A percentile compares a stretch with the other conserved stretches of the same genome.
These are phyloP conservation scores for Scomberomorus guttatus DNA, from an alignment of 2,797 vertebrate genomes.

Conservation along the genomic window DNA sequence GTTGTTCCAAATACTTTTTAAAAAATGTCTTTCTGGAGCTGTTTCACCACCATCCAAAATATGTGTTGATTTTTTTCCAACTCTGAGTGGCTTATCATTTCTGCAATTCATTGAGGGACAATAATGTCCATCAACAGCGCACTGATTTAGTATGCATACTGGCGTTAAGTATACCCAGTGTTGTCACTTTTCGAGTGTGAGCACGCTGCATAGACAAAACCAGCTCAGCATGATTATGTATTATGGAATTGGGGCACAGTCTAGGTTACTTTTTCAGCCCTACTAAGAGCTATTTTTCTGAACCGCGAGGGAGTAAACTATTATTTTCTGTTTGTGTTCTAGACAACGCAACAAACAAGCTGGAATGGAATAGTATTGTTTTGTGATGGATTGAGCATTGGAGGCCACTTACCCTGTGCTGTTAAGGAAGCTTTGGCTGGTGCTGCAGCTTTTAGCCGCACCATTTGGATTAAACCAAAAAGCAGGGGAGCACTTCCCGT, in stretches of 20 bases:
- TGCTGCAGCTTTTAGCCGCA: slow-evolving; percentile 89
- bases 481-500: slow-evolving; percentile 93
- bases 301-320: slow-evolving; percentile 34
- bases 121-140: slow-evolving; percentile 1
- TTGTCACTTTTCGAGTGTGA: slow-evolving; percentile 24
- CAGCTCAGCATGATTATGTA: slow-evolving; percentile 23
- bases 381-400: slow-evolving; percentile 64
- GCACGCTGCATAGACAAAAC: slow-evolving; percentile 11
- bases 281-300: background rate
- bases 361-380: slow-evolving; percentile 60
- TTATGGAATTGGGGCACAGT: slow-evolving; percentile 33
- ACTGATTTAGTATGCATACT: slow-evolving; percentile 28
- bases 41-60: background rate
- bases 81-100: background rate
- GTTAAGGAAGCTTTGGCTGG: slow-evolving; percentile 93
- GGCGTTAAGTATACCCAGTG: slow-evolving; percentile 11
- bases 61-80: background rate
- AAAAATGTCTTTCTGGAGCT: background rate
- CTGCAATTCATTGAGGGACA: slow-evolving; percentile 10
- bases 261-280: slow-evolving; percentile 26
- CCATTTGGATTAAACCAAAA: slow-evolving; percentile 95
- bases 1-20: background rate
- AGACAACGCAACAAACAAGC: slow-evolving; percentile 61
- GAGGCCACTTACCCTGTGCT: slow-evolving; percentile 93
- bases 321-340: slow-evolving; percentile 58